These are phyloP conservation scores for Kuschelorhynchus macadamiae DNA, from an alignment of 2,888 invertebrate genomes.

Conservation along the genomic window DNA sequence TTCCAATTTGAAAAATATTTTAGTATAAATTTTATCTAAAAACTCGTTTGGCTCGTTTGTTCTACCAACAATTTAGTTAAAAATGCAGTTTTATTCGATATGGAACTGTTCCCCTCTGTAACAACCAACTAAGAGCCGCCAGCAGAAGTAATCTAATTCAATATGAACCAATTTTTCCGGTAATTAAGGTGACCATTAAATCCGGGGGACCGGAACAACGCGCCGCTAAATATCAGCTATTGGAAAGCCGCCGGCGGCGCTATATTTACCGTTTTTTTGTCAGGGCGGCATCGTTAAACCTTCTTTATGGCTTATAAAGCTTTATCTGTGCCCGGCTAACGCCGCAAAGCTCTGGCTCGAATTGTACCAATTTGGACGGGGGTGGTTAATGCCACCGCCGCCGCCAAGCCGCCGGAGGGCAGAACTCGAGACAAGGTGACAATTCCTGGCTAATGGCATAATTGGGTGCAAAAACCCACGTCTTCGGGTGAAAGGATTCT, in stretches of 20 bases:
- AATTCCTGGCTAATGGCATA: conserved; percentile 39
- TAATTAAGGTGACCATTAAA: conserved; percentile 36
- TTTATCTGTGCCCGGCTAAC: conserved; percentile 43
- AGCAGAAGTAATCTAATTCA: conserved; percentile 21
- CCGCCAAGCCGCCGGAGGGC: conserved; percentile 44
- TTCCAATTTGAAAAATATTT: too few species aligned
- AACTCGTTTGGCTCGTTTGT: too few species aligned
- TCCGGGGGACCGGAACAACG: conserved; percentile 2
- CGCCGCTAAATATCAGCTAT: conserved; percentile 28
- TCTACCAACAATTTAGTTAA: too few species aligned
- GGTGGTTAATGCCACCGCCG: too few species aligned
- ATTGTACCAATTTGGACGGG: conserved; percentile 44
- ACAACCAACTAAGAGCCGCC: too few species aligned
- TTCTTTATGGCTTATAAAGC: conserved; percentile 45
- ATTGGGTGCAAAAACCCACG: conserved; percentile 30
- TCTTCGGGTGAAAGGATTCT: too few species aligned
- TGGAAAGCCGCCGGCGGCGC: conserved; percentile 20
- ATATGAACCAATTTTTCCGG: conserved; percentile 27
- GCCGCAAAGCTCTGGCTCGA: conserved; percentile 40
- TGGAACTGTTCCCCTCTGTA: too few species aligned
- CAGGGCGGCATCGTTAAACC: conserved; percentile 39
- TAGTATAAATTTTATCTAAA: too few species aligned
- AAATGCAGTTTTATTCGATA: too few species aligned
- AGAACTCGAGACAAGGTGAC: conserved; percentile 39
- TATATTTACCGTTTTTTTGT: conserved; percentile 44